These are phyloP conservation scores for Drosophila koepferae DNA, from an alignment of 2,888 invertebrate species.

Conservation along the genomic window DNA sequence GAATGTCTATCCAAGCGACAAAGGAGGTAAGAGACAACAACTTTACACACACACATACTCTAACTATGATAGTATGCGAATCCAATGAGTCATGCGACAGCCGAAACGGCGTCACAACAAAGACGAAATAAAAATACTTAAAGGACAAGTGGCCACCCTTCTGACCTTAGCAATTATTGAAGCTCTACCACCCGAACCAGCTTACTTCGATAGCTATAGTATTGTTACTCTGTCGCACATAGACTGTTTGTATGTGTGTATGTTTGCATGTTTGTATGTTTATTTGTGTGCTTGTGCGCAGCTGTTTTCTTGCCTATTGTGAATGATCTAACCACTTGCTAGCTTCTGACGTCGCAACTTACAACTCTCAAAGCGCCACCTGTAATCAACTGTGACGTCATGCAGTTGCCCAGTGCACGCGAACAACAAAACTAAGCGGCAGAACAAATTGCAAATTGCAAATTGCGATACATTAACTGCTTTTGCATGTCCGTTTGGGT, in stretches of 20 bases:
- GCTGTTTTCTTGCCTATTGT: slow-evolving; percentile 58
- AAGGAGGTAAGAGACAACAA: slow-evolving; percentile 88
- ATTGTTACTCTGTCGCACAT: slow-evolving; percentile 5
- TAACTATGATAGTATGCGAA: slow-evolving; percentile 11
- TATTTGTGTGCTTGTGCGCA: slow-evolving; percentile 45
- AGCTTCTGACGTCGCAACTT: slow-evolving; percentile 51
- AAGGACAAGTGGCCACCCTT: slow-evolving; percentile 67
- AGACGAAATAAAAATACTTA: slow-evolving; percentile 63
- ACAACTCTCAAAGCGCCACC: slow-evolving; percentile 60
- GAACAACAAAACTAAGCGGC: slow-evolving; percentile 32
- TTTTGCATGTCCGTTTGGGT: slow-evolving; percentile 57
- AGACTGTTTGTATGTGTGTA: neutral
- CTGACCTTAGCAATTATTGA: slow-evolving; percentile 52
- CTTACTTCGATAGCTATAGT: slow-evolving; percentile 41
- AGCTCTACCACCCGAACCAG: slow-evolving; percentile 26
- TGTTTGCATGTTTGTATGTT: neutral
- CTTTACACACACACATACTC: slow-evolving; percentile 1
- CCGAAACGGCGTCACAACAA: slow-evolving; percentile 70
- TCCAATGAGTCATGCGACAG: slow-evolving; percentile 64
- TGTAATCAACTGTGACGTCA: slow-evolving; percentile 77
- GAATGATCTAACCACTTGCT: slow-evolving; percentile 76
- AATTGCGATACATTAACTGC: slow-evolving; percentile 52
- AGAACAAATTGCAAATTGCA: slow-evolving; percentile 56
- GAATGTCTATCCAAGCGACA: slow-evolving; percentile 91
- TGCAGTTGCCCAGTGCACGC: slow-evolving; percentile 56